phyloP scores from a whole-genome alignment of 2,113 vertebrate genomes.

The Neolamprologus sp. region DNA sequence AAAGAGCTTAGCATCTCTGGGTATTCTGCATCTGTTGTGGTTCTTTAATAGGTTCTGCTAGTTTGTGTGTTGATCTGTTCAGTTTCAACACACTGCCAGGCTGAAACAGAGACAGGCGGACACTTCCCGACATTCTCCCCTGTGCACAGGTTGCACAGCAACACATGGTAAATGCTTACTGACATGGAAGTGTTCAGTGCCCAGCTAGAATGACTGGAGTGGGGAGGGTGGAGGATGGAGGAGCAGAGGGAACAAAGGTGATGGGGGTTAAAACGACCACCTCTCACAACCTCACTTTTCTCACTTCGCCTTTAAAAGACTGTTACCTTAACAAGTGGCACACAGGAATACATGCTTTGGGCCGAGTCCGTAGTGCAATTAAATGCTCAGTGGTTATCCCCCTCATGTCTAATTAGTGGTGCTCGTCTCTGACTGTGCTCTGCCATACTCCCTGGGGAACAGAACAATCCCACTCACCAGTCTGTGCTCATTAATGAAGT shows the following conservation, averaged over 20 bases:
- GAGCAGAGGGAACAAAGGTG: not conserved
- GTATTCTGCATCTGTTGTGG: not conserved
- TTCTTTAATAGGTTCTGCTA: constrained; percentile 1
- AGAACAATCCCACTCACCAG: constrained; percentile 67
- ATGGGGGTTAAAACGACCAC: constrained; percentile 33
- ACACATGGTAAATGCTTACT: constrained; percentile 44
- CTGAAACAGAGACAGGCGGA: constrained; percentile 51
- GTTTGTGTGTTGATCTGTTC: not conserved
- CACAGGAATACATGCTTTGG: constrained; percentile 60
- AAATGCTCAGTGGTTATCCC: constrained; percentile 53
- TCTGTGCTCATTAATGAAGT: constrained; percentile 71
- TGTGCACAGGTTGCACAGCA: constrained; percentile 49
- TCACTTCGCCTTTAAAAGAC: constrained; percentile 76
- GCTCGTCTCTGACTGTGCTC: constrained; percentile 52
- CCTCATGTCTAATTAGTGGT: constrained; percentile 70
- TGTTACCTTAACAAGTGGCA: constrained; percentile 75
- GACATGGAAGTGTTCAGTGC: constrained; percentile 67
- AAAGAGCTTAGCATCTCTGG: not conserved
- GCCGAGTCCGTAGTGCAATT: constrained; percentile 67
- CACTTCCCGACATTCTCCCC: constrained; percentile 9
- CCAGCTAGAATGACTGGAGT: constrained; percentile 28
- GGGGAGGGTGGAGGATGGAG: not conserved
- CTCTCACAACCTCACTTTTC: constrained; percentile 59
- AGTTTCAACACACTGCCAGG: not conserved
- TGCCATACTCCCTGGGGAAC: constrained; percentile 31